Percentiles rank a stretch among this genome's conserved stretches.
phyloP scores from a whole-genome alignment of 2,113 vertebrate species.

The Pterocles orientalis region DNA sequence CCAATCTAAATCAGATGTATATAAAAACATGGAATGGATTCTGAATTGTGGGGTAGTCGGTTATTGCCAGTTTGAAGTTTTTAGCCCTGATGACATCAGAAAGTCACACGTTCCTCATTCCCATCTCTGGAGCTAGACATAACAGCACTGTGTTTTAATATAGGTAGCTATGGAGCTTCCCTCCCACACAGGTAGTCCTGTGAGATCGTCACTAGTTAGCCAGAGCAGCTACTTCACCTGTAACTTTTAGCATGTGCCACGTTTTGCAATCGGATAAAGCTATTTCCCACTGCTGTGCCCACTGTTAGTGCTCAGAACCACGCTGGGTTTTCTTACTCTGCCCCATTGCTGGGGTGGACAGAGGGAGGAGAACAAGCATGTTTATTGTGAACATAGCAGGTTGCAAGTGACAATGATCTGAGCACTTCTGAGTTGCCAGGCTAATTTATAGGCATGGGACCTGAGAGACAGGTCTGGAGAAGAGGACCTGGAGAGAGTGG shows the following conservation, averaged over 20 bases:
- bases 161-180: neutral
- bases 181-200: neutral
- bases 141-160: neutral
- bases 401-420: neutral
- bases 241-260: neutral
- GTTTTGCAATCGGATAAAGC: neutral
- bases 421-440: neutral
- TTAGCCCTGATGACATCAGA: neutral
- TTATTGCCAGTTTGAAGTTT: neutral
- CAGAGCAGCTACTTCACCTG: neutral
- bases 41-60: neutral
- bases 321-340: accelerated
- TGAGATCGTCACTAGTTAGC: accelerated
- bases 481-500: too few species aligned
- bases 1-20: neutral
- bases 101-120: neutral
- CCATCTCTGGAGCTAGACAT: neutral
- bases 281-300: neutral
- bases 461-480: neutral
- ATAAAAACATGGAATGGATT: neutral
- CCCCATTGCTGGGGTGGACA: neutral
- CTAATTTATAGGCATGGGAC: neutral
- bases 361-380: neutral
- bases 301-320: neutral
- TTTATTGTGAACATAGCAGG: neutral